Evolutionary conservation across 2,888 invertebrate species (phyloP).

Genomic region (Lagria hirta): DNA sequence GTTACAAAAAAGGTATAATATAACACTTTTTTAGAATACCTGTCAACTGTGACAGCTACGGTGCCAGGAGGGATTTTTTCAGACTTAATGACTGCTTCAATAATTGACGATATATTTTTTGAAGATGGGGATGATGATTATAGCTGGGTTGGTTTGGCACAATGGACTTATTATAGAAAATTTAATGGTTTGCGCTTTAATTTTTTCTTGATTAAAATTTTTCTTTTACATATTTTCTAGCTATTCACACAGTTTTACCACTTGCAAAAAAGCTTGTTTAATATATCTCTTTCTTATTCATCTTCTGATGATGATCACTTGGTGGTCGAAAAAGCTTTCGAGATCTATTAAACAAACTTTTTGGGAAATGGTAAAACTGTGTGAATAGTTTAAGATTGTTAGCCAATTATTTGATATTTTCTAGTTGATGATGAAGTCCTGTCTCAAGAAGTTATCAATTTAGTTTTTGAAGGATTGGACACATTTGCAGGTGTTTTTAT

Average conservation of each 20-base stretch:
- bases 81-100: slow-evolving; percentile 61
- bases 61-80: slow-evolving; percentile 80
- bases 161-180: slow-evolving; percentile 70
- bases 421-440: slow-evolving; percentile 48
- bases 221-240: not conserved
- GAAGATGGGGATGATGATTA: slow-evolving; percentile 75
- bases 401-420: too few species aligned
- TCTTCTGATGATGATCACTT: too few species aligned
- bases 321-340: too few species aligned
- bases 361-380: too few species aligned
- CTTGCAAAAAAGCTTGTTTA: too few species aligned
- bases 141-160: slow-evolving; percentile 76
- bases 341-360: too few species aligned
- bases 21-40: slow-evolving; percentile 1
- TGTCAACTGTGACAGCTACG: slow-evolving; percentile 45
- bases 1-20: slow-evolving; percentile 1
- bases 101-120: slow-evolving; percentile 63
- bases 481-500: slow-evolving; percentile 74
- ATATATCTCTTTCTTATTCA: too few species aligned
- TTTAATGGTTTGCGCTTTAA: slow-evolving; percentile 9
- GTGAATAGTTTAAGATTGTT: too few species aligned
- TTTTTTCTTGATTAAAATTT: slow-evolving; percentile 1
- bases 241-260: too few species aligned
- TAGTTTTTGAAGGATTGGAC: slow-evolving; percentile 85
- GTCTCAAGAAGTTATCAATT: slow-evolving; percentile 50